These are phyloP conservation scores for Xenops minutus DNA, from an alignment of 2,797 vertebrate species.

Conservation along the genomic window DNA sequence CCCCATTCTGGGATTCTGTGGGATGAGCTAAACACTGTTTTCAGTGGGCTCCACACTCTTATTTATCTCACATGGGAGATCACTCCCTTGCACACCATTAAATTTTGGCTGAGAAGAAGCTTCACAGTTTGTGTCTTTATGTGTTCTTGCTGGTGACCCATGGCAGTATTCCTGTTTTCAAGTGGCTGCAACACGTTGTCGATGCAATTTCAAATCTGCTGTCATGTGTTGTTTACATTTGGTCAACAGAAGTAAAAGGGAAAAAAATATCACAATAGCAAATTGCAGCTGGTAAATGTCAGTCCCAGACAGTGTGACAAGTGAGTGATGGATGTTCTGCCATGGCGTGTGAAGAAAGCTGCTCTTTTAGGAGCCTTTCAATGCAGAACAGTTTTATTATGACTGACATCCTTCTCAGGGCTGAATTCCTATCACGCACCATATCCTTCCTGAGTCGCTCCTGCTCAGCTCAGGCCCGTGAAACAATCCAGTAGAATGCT, in stretches of 20 bases:
- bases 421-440: not conserved
- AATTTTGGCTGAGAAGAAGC: not conserved
- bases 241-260: not conserved
- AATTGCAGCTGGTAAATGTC: not conserved
- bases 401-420: slow-evolving; percentile 53
- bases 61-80: not conserved
- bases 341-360: slow-evolving; percentile 7
- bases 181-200: not conserved
- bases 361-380: not conserved
- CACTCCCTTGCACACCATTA: fast-evolving
- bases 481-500: not conserved
- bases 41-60: not conserved
- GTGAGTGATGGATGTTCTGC: not conserved
- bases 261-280: not conserved
- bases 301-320: not conserved
- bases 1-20: not conserved
- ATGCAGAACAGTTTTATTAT: not conserved
- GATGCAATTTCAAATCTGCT: not conserved
- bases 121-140: fast-evolving
- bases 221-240: not conserved
- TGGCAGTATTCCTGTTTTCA: not conserved
- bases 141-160: not conserved
- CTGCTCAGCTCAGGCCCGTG: not conserved
- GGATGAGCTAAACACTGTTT: not conserved
- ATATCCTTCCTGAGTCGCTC: slow-evolving; percentile 29